Evolutionary conservation across 2,113 vertebrate species (phyloP).

Genomic region (Hydropotes inermis): DNA sequence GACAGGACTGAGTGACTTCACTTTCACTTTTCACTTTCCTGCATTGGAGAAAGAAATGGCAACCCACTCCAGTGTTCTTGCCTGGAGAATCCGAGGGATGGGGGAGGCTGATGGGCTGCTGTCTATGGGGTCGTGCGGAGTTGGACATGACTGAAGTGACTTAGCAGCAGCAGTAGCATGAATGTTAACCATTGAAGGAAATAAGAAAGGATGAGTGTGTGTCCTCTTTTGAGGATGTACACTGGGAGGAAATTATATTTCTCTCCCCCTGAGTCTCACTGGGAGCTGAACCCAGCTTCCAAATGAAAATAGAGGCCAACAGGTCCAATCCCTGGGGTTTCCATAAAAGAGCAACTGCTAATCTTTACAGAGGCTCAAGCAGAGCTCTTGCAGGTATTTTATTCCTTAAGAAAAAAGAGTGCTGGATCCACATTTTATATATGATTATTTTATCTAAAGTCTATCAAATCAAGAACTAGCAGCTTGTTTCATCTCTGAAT

Average conservation of each 20-base stretch:
- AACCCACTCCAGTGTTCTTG: background rate
- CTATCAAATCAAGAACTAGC: background rate
- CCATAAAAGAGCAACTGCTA: background rate
- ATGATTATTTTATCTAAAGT: background rate
- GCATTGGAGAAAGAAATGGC: background rate
- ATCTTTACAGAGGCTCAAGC: background rate
- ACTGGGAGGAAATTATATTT: background rate
- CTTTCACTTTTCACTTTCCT: background rate
- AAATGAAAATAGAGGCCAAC: background rate
- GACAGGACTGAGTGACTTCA: background rate
- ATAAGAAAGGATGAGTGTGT: background rate
- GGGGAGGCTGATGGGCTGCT: background rate
- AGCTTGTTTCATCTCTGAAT: background rate
- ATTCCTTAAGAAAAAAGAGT: background rate
- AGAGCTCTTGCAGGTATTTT: background rate
- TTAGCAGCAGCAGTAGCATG: background rate
- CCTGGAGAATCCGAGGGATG: background rate
- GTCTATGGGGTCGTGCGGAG: fast-evolving
- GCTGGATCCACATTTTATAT: background rate
- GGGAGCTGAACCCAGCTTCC: background rate
- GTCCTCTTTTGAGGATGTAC: background rate
- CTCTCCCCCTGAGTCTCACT: background rate
- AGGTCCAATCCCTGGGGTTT: background rate
- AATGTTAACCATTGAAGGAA: background rate
- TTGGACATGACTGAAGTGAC: background rate